Percentiles rank a stretch among this genome's conserved stretches.
Evolutionary conservation across 2,888 invertebrate species (phyloP).

Genomic region (Drosophila melanosoma): DNA sequence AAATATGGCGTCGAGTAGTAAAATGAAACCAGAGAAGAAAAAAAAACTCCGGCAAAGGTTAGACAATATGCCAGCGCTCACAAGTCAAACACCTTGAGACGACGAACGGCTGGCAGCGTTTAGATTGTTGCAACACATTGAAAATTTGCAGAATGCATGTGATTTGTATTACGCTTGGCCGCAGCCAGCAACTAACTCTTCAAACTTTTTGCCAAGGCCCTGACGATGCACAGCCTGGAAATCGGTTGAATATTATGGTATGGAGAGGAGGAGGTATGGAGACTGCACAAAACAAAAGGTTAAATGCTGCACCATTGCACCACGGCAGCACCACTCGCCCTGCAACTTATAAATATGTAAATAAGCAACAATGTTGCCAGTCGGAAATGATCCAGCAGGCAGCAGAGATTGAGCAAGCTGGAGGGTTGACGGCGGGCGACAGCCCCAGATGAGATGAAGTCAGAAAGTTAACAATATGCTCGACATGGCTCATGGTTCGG

Average conservation of each 20-base stretch:
- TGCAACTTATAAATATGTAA: conserved; percentile 75
- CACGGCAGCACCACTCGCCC: background rate
- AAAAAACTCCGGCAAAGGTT: conserved; percentile 47
- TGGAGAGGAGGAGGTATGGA: too few species aligned
- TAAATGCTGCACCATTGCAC: conserved; percentile 35
- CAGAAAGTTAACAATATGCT: conserved; percentile 70
- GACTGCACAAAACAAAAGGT: conserved; percentile 58
- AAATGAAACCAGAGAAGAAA: conserved; percentile 62
- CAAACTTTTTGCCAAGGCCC: conserved; percentile 11
- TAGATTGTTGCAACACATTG: conserved; percentile 54
- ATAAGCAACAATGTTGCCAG: conserved; percentile 71
- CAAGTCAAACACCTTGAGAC: conserved; percentile 67
- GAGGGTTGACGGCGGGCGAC: background rate
- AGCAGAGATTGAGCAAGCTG: background rate
- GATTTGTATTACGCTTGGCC: conserved; percentile 66
- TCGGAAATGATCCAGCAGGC: conserved; percentile 42
- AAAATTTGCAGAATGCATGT: conserved; percentile 74
- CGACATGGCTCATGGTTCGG: conserved; percentile 61
- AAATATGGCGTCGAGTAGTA: conserved; percentile 30
- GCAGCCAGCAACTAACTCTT: conserved; percentile 29
- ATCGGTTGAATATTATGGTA: conserved; percentile 68
- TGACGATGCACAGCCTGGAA: conserved; percentile 40
- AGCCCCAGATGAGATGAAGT: conserved; percentile 36
- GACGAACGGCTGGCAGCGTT: conserved; percentile 24
- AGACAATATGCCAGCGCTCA: conserved; percentile 68